These are phyloP conservation scores for Lordiphosa fenestrarum DNA, from an alignment of 2,888 invertebrate species.

Conservation along the genomic window DNA sequence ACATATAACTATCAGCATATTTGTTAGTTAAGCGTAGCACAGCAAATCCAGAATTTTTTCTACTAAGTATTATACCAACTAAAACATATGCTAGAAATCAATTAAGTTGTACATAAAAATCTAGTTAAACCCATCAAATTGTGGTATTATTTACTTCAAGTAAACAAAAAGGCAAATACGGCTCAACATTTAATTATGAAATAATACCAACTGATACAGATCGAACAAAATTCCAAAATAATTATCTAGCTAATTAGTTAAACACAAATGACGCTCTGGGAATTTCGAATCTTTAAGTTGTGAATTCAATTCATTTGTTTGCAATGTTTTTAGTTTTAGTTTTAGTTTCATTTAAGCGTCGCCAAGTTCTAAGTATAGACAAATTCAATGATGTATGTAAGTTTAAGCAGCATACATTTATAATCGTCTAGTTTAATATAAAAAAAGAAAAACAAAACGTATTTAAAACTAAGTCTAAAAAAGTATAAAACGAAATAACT, in stretches of 20 bases:
- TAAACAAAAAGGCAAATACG: conserved; percentile 29
- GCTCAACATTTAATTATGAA: conserved; percentile 22
- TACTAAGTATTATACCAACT: conserved; percentile 22
- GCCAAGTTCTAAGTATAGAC: conserved; percentile 16
- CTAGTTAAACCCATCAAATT: conserved; percentile 18
- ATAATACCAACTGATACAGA: conserved; percentile 7
- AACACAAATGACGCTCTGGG: conserved; percentile 9
- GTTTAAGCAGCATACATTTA: conserved; percentile 43
- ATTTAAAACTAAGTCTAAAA: conserved; percentile 4
- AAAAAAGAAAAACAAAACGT: conserved; percentile 18
- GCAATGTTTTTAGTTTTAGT: background rate
- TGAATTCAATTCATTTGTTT: background rate
- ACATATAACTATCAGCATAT: conserved; percentile 13
- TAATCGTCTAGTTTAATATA: conserved; percentile 65
- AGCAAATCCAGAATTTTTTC: conserved; percentile 38
- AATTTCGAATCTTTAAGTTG: conserved; percentile 4
- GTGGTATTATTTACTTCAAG: conserved; percentile 67
- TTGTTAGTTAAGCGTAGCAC: conserved; percentile 50
- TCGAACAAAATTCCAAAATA: conserved; percentile 8
- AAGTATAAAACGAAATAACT: conserved; percentile 20
- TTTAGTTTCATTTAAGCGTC: conserved; percentile 10
- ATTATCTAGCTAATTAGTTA: conserved; percentile 1
- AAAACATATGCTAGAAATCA: conserved; percentile 13
- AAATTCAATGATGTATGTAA: conserved; percentile 27
- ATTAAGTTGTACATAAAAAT: background rate